Evolutionary conservation across 2,113 vertebrate genomes (phyloP), one percentile per base, ranked within the genome.

Genomic region (Notarius lentiginosus): DNA sequence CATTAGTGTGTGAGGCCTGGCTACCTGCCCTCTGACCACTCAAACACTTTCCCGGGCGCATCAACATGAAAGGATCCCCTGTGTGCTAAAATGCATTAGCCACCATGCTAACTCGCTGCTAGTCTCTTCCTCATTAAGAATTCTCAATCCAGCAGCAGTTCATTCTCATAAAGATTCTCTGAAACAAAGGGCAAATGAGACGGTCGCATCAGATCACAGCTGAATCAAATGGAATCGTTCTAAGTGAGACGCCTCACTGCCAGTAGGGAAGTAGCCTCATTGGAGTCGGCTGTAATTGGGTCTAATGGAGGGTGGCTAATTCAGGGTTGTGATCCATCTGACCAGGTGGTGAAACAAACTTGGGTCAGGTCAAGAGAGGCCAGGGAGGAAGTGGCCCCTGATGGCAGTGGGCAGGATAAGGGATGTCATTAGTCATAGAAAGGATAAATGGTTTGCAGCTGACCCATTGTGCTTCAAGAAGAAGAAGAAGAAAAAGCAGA

Each of bases 21-120:
- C 94, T 93, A 93, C 90, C 84, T 91, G 93, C 95, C 94, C 91
- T 94, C 89, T 56, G 89, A 93, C 95, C 94, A 96, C 95, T 96
- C 95, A 95, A 93, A 94, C 94, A 93, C 94, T 94, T 94, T 94
- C 91, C 91, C 91, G 93, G 92, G 93, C 90, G 66, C 90, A 91
- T 91, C 93, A 60, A 95, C 94, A 95, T 96, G 94, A 96, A 95
- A 95, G 94, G 89, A 87, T 90, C 92, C 91, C 94, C 94, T 95
- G 94, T 95, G 94, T 91, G 93, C 94, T 94, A 93, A 94, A 94
- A 92, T 30, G 89, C 93, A 93, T 89, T 91, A 91, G 89, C 91
- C 90, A 86, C 83, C 88, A 90, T 91, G 66, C 87, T 92, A 93
- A 89, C 91, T 41, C 8, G 8, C 56, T 81, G 58, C 56, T 20